Evolutionary conservation across 2,113 vertebrate genomes (phyloP).

Genomic region (Gallinago paraguaiae): DNA sequence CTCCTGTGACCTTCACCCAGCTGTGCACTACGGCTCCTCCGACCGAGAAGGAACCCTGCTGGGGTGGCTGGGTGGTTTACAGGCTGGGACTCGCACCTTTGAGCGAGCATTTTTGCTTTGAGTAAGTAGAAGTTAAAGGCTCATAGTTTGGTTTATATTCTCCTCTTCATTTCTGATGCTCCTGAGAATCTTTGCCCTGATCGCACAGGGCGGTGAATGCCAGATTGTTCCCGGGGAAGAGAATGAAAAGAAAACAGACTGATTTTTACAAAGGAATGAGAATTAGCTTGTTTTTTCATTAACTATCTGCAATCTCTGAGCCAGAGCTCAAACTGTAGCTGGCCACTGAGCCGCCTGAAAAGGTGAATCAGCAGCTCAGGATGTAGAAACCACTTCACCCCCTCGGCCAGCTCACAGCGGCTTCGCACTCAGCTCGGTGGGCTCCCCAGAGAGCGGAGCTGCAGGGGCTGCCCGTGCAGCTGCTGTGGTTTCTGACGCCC

Average conservation of each 20-base stretch:
- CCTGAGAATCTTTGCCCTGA: not conserved
- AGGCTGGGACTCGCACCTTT: not conserved
- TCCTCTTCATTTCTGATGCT: not conserved
- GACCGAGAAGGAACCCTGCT: not conserved
- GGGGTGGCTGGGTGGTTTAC: not conserved
- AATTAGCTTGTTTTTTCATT: not conserved
- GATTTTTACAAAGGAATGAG: not conserved
- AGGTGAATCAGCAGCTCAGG: constrained; percentile 26
- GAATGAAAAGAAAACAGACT: not conserved
- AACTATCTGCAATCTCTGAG: not conserved
- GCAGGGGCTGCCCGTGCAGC: not conserved
- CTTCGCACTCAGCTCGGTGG: not conserved
- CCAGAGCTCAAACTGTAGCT: not conserved
- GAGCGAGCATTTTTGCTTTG: not conserved
- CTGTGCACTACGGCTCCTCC: not conserved
- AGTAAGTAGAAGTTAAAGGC: not conserved
- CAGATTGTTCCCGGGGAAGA: not conserved
- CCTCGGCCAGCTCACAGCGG: not conserved
- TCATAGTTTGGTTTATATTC: not conserved
- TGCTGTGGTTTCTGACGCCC: not conserved
- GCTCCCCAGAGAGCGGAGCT: rapidly evolving
- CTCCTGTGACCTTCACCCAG: not conserved
- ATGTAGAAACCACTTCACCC: not conserved
- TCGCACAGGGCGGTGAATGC: not conserved
- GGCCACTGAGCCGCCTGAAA: constrained; percentile 17